phyloP scores from a whole-genome alignment of 2,797 vertebrate genomes.

The Lycodopsis pacificus region DNA sequence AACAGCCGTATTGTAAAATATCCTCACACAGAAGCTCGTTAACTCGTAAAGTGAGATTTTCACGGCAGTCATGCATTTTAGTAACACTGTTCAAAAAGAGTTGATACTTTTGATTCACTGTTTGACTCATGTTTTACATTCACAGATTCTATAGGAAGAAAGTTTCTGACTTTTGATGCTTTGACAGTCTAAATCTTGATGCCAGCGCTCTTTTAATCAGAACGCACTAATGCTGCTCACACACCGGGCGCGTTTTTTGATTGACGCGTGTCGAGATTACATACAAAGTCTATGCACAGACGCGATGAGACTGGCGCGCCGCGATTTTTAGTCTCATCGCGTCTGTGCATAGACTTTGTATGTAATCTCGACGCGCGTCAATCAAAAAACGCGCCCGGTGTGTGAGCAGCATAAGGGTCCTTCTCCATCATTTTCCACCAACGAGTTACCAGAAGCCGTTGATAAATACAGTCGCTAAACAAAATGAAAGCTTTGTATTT shows the following conservation, averaged over 20 bases:
- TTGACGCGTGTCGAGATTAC: no score
- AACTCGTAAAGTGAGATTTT: background rate
- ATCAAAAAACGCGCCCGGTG: no score
- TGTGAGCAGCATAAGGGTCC: no score
- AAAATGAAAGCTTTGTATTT: background rate
- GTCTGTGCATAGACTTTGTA: no score
- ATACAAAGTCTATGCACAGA: no score
- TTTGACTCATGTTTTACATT: background rate
- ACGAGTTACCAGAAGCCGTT: background rate
- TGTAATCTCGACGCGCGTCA: no score
- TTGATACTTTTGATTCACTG: background rate
- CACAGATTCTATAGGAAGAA: background rate
- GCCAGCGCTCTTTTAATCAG: background rate
- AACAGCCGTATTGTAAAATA: background rate
- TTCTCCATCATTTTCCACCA: background rate
- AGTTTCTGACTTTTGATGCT: background rate
- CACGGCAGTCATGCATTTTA: background rate
- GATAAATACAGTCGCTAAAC: background rate
- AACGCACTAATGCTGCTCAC: no score
- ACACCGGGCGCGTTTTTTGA: no score
- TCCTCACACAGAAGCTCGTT: background rate
- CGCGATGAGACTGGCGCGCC: no score
- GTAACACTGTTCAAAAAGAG: background rate
- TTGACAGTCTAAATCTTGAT: constrained; percentile 1
- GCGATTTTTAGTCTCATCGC: no score